These are phyloP conservation scores for Sycophila sp. DNA, from an alignment of 1,140 invertebrate genomes.

Conservation along the genomic window DNA sequence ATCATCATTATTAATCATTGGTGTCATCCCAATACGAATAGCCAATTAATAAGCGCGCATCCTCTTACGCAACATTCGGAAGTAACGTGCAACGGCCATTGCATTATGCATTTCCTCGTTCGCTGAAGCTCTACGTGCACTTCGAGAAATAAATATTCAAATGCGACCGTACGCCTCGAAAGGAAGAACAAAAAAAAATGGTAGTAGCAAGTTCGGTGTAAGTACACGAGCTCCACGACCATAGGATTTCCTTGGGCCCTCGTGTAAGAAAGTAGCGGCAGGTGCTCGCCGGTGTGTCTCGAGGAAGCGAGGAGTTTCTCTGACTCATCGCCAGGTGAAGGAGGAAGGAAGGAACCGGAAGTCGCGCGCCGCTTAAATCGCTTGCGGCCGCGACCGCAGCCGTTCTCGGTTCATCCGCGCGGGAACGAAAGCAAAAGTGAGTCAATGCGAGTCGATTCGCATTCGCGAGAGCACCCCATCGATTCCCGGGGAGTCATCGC, in stretches of 20 bases:
- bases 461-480: too few relatives aligned
- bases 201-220: neutral
- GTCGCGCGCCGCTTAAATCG: constrained; percentile 24
- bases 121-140: too few relatives aligned
- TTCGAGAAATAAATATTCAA: too few relatives aligned
- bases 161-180: neutral
- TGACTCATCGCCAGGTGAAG: constrained; percentile 58
- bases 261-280: constrained; percentile 45
- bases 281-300: constrained; percentile 43
- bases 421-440: neutral
- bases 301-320: constrained; percentile 44
- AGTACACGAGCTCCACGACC: neutral
- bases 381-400: constrained; percentile 21
- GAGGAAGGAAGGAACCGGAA: constrained; percentile 47
- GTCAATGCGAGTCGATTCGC: too few relatives aligned
- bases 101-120: too few relatives aligned
- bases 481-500: too few relatives aligned
- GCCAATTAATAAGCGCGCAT: too few relatives aligned
- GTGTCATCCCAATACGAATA: too few relatives aligned
- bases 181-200: neutral
- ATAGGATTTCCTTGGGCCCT: constrained; percentile 42
- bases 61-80: too few relatives aligned
- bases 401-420: neutral
- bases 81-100: too few relatives aligned
- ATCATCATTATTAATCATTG: too few relatives aligned